A percentile compares a stretch with the other conserved stretches of the same genome.
Evolutionary conservation across 2,797 vertebrate genomes (phyloP).

Genomic region (Halcyon badia): DNA sequence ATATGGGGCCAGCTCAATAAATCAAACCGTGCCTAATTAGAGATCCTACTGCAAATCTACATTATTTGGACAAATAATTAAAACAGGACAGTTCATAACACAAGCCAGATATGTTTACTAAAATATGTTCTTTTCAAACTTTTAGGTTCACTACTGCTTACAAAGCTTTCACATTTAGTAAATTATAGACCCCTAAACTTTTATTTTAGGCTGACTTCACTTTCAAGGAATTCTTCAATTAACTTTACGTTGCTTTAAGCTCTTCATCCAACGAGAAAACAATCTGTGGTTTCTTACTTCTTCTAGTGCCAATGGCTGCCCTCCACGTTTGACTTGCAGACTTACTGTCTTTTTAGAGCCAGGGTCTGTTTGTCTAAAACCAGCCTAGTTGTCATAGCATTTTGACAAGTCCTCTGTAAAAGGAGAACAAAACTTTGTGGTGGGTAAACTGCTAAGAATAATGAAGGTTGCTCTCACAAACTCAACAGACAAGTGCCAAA

Average conservation of each 20-base stretch:
- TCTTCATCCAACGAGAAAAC: slow-evolving; percentile 81
- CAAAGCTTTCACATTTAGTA: slow-evolving; percentile 80
- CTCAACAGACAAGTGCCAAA: not conserved
- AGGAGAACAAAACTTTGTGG: slow-evolving; percentile 46
- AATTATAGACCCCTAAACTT: slow-evolving; percentile 77
- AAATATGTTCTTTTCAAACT: slow-evolving; percentile 77
- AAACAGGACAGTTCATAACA: slow-evolving; percentile 76
- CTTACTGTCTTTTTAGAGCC: slow-evolving; percentile 76
- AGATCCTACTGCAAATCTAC: slow-evolving; percentile 80
- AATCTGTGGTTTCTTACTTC: slow-evolving; percentile 80
- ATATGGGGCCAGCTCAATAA: slow-evolving; percentile 82
- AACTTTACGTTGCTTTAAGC: slow-evolving; percentile 84
- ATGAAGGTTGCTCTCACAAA: not conserved
- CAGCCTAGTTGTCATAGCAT: slow-evolving; percentile 83
- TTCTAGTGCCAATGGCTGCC: slow-evolving; percentile 82
- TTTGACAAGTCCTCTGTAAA: slow-evolving; percentile 78
- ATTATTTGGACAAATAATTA: slow-evolving; percentile 82
- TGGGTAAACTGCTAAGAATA: slow-evolving; percentile 54
- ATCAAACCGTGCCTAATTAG: slow-evolving; percentile 82
- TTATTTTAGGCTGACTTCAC: slow-evolving; percentile 86
- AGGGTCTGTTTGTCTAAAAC: slow-evolving; percentile 75
- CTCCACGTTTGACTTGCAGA: slow-evolving; percentile 82
- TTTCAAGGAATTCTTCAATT: slow-evolving; percentile 89
- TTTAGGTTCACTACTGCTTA: slow-evolving; percentile 77
- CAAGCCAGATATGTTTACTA: slow-evolving; percentile 84